Evolutionary conservation across 2,113 vertebrate genomes (phyloP).

Genomic region (Gambusia holbrooki): DNA sequence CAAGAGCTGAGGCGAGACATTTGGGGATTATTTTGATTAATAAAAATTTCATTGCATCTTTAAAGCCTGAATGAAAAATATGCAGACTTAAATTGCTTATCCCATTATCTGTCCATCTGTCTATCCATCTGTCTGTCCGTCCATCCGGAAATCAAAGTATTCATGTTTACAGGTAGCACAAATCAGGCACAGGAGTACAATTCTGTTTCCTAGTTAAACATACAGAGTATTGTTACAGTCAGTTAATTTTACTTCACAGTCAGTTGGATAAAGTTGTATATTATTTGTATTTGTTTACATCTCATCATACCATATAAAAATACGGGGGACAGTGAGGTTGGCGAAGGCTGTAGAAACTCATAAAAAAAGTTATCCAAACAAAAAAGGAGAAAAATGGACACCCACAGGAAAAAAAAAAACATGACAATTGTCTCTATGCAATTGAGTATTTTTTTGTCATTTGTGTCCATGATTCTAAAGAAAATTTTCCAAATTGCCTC

Average conservation of each 20-base stretch:
- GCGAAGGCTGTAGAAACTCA: too few species aligned
- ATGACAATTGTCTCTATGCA: background rate
- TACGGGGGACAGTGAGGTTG: background rate
- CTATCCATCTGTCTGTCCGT: too few species aligned
- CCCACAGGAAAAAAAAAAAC: too few species aligned
- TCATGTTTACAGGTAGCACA: background rate
- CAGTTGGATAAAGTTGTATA: background rate
- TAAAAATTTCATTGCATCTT: background rate
- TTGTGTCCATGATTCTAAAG: background rate
- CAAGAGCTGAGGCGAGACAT: background rate
- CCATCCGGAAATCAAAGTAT: too few species aligned
- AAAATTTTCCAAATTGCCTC: background rate
- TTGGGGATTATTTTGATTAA: background rate
- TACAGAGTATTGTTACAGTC: background rate
- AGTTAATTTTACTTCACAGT: background rate
- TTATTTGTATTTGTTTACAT: background rate
- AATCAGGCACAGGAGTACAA: conserved; percentile 10
- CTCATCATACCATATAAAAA: background rate
- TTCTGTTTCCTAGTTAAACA: background rate
- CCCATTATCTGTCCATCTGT: background rate
- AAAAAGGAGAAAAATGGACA: background rate
- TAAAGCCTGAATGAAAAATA: background rate
- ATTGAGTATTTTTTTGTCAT: background rate
- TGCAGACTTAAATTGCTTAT: background rate
- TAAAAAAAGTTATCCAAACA: conserved; percentile 67